These are phyloP conservation scores for Gobionotothen gibberifrons DNA, from an alignment of 2,797 vertebrate genomes.

Conservation along the genomic window DNA sequence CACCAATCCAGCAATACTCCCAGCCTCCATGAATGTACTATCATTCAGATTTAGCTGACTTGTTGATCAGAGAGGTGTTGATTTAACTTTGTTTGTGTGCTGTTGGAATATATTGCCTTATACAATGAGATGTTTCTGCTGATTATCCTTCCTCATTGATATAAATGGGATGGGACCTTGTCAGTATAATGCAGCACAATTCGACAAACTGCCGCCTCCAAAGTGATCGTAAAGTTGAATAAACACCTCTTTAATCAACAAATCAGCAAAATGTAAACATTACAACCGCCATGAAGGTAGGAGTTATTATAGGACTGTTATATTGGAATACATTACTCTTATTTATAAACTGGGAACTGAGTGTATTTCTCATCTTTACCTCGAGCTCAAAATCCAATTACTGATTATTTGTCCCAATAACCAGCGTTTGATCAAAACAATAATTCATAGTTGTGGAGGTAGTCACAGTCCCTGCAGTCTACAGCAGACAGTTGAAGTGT, in stretches of 20 bases:
- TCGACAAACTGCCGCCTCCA: neutral
- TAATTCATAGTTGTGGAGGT: neutral
- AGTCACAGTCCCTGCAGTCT: neutral
- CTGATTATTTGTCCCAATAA: slow-evolving; percentile 17
- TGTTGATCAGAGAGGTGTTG: neutral
- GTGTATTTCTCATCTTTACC: slow-evolving; percentile 18
- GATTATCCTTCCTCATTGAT: no score
- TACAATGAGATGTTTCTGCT: no score
- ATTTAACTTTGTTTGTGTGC: neutral
- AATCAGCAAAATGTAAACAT: neutral
- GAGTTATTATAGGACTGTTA: neutral
- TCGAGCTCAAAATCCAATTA: slow-evolving; percentile 4
- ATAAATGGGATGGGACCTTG: no score
- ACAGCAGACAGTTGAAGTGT: neutral
- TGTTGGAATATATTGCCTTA: neutral
- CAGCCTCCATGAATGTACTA: neutral
- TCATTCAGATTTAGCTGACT: neutral
- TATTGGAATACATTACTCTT: neutral
- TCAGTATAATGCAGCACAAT: neutral
- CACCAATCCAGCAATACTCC: neutral
- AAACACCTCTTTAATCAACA: slow-evolving; percentile 3
- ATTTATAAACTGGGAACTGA: neutral
- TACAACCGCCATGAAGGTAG: neutral
- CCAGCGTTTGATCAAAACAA: slow-evolving; percentile 11
- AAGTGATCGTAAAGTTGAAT: slow-evolving; percentile 6